Conservation (phyloP, 2,888 invertebrate species). For the Cabera pusaria region DNA sequence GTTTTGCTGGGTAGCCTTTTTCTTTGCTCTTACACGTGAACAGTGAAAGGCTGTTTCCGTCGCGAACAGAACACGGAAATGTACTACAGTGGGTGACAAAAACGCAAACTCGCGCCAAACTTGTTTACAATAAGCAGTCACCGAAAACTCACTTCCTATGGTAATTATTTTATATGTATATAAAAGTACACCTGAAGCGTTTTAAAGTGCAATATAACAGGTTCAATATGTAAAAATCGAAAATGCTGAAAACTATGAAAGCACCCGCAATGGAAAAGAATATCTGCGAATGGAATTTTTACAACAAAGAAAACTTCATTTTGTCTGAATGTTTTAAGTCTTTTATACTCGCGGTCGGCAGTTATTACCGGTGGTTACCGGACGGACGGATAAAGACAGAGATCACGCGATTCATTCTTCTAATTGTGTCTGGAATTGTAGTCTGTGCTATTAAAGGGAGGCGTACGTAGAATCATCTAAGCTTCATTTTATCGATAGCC, state of each 20-base stretch:
- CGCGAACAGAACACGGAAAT: conserved; percentile 67
- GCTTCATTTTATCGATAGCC: conserved; percentile 17
- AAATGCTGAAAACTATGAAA: no score
- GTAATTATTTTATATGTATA: conserved; percentile 24
- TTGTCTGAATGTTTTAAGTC: conserved; percentile 46
- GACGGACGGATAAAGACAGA: conserved; percentile 57
- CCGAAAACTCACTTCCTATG: conserved; percentile 7
- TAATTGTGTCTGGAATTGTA: conserved; percentile 53
- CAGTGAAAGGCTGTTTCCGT: conserved; percentile 67
- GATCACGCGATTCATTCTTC: conserved; percentile 69
- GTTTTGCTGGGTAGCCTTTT: conserved; percentile 46
- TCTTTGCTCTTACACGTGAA: conserved; percentile 54
- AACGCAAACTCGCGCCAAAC: conserved; percentile 56
- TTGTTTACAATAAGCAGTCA: conserved; percentile 46
- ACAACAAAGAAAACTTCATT: conserved; percentile 53
- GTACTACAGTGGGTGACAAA: conserved; percentile 63
- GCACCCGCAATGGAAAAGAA: conserved; percentile 1
- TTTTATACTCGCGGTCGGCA: conserved; percentile 53
- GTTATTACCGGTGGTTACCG: conserved; percentile 58
- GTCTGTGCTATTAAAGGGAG: conserved; percentile 18
- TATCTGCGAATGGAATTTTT: conserved; percentile 40
- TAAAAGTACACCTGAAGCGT: not conserved
- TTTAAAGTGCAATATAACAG: no score
- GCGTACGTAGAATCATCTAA: conserved; percentile 14
- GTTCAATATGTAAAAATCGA: no score